Percentiles rank a stretch among this genome's conserved stretches.
Evolutionary conservation across 1,140 invertebrate genomes (phyloP).

Genomic region (Drosophila teissieri): DNA sequence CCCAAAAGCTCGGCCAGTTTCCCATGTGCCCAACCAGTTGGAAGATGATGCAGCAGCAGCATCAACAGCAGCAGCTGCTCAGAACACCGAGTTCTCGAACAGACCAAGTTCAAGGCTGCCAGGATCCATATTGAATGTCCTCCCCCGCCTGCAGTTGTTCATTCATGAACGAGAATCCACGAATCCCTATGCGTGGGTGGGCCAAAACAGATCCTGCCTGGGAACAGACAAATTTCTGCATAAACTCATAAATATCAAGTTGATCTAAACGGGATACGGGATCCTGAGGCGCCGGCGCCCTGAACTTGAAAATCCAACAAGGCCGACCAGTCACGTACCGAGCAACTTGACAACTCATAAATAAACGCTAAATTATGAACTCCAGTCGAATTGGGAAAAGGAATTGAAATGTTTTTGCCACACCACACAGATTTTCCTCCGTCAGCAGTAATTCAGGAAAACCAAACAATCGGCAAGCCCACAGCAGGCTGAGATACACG

Average conservation of each 20-base stretch:
- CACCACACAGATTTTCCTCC: conserved; percentile 55
- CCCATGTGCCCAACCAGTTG: conserved; percentile 73
- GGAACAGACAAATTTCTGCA: conserved; percentile 78
- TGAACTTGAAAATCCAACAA: conserved; percentile 68
- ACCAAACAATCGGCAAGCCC: conserved; percentile 21
- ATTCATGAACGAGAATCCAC: conserved; percentile 17
- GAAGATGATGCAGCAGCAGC: conserved; percentile 50
- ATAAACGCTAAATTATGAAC: conserved; percentile 82
- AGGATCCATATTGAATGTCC: conserved; percentile 72
- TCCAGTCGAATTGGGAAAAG: conserved; percentile 45
- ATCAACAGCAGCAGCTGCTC: conserved; percentile 40
- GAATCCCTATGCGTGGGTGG: conserved; percentile 53
- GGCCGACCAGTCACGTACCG: conserved; percentile 59
- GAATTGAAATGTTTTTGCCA: conserved; percentile 73
- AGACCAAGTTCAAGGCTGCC: conserved; percentile 68
- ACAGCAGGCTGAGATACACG: conserved; percentile 18
- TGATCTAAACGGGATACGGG: conserved; percentile 64
- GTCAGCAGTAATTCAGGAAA: conserved; percentile 26
- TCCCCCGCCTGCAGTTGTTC: conserved; percentile 19
- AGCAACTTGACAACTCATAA: conserved; percentile 79
- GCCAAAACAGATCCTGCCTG: conserved; percentile 41
- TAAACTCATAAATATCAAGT: conserved; percentile 84
- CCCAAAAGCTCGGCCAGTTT: conserved; percentile 70
- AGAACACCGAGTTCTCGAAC: background rate
- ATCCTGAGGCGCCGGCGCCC: conserved; percentile 65